Base-by-base conservation (phyloP, 2,797 vertebrate genomes). In the Rhynchonycteris naso region DNA sequence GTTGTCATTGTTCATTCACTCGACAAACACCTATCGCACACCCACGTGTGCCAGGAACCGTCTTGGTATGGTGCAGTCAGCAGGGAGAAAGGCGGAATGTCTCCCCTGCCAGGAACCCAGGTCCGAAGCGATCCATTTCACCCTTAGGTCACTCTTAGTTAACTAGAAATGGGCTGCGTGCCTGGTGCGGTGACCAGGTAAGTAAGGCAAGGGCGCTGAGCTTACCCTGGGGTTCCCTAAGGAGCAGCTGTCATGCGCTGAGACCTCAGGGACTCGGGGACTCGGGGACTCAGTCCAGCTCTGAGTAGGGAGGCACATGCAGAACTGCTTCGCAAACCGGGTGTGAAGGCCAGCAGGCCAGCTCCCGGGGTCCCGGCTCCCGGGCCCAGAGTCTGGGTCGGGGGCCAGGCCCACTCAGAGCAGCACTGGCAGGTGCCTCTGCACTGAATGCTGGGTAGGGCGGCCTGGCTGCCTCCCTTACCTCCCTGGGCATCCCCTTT, bases 391-490 rank as follows among this genome's bases (percentile, higher is more conserved):
- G 47, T 69, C 35, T 92, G 90, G 83, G 71, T 22, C 3, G 0
- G 33, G 33, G 83, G 91, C 89, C 88, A 95, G 91, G 79, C 28
- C 2, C 80, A 47, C 65, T 74, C 35, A 0, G 35, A 43, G 65
- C 0, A 0, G 47, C 50, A 0, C 2, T 59, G 78, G 81, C 94
- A 95, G 89, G 80, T 24, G 52, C 63, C 47, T 28, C 8, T 7
- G 24, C 22, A 2, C 24, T 2, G 33, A 78, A 50, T 79, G 28
- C 69, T 24, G 58, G 59, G 74, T 19, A 72, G 72, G 0, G 7
- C 63, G 56, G 80, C 71, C 93, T n/a, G 21, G 90, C 74, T 9
- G 33, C 88, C 90, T 65, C 75, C 19, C 69, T 52, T 80, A 54
- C 78, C 65, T 74, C 38, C 91, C 71, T 1, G 59, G 79, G 59